Base-by-base conservation (phyloP, 2,888 invertebrate genomes). In the Pyrocoelia pectoralis region DNA sequence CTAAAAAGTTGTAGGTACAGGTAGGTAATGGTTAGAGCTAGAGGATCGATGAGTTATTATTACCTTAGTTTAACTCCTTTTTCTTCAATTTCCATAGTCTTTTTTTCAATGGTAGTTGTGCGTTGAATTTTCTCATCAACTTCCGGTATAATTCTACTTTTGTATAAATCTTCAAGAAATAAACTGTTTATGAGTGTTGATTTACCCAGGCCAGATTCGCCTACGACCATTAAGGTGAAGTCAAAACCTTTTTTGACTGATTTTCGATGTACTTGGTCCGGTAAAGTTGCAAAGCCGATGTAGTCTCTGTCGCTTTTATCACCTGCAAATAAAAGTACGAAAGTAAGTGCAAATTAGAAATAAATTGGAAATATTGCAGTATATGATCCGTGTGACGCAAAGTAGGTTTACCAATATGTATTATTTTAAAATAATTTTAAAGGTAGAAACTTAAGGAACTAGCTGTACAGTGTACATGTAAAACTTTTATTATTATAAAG, bases 181-280 rank as follows among this genome's bases (percentile, higher is more conserved):
- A 97, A 86, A 77, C 95, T 96, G 84, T 97, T 97, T 79, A 97
- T 91, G 55, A 97, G 86, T 0, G 97, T 97, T 0, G 96, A 97
- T 81, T 97, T 97, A 60, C 97, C 97, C 52, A 97, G 85, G 0
- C 97, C 97, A 0, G 92, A 92, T 82, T 97, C 97, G 24, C 97
- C 97, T 28, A 97, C 93, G 13, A 97, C 97, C 95, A 97, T 96
- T 69, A 97, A 84, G 0, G 97, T 97, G 82, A 97, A 97, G 81
- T 97, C 97, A 82, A 97, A 97, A 57, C 97, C 97, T 74, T 94
- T 88, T 83, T 97, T 97, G 55, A 97, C 97, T 0, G 96, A 96
- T 83, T 97, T 97, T 71, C 97, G 88, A 83, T 97, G 97, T 57
- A 97, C 95, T 83, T 97, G 97, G 80, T 97, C 96, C 15, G 97